Percentiles rank a stretch among this genome's conserved stretches.
Conservation (phyloP, 2,113 vertebrate genomes). For the Tachuris rubrigastra region DNA sequence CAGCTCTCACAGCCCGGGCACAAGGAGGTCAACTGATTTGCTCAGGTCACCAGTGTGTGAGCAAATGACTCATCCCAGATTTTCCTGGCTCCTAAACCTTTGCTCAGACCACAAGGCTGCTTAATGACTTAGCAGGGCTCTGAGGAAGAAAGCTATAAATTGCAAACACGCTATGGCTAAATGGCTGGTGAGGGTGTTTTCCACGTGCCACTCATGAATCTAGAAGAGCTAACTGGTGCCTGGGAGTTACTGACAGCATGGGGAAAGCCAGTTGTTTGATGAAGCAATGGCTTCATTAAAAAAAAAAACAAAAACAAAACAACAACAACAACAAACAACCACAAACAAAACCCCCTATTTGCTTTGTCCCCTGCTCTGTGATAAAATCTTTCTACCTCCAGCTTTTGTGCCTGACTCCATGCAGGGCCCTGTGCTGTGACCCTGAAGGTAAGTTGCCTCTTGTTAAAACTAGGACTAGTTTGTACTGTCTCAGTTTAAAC, state of each 20-base stretch:
- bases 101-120: slow-evolving; percentile 5
- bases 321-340: too few species aligned
- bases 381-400: background rate
- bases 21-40: background rate
- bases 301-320: background rate
- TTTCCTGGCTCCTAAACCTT: slow-evolving; percentile 21
- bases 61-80: slow-evolving; percentile 17
- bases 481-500: background rate
- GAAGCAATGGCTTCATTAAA: background rate
- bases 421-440: background rate
- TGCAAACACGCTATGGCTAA: background rate
- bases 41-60: slow-evolving; percentile 3
- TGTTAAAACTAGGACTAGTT: background rate
- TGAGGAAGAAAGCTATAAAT: background rate
- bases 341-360: too few species aligned
- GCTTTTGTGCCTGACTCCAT: background rate
- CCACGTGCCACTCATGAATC: background rate
- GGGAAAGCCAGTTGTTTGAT: background rate
- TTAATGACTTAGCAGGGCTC: slow-evolving; percentile 16
- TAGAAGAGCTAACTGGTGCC: background rate
- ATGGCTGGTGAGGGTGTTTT: background rate
- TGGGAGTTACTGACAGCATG: background rate
- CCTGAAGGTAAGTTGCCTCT: background rate
- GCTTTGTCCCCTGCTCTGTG: background rate
- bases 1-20: background rate